A percentile compares a stretch with the other conserved stretches of the same genome.
Conservation (phyloP, 2,113 vertebrate species). For the Anthoscopus minutus region DNA sequence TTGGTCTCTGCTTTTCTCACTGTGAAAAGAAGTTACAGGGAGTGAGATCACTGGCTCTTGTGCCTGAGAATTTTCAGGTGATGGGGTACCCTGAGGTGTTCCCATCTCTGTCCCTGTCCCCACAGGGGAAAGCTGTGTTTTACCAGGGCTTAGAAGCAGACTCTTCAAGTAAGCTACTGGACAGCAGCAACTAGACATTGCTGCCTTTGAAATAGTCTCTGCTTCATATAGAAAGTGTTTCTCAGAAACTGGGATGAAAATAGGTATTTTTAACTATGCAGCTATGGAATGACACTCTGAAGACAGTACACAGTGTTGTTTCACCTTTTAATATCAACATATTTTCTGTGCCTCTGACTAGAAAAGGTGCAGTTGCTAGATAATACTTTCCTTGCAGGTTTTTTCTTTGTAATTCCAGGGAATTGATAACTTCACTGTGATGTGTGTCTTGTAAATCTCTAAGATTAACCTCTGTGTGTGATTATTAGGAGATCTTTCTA, state of each 20-base stretch:
- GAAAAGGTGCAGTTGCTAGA: background rate
- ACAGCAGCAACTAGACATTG: background rate
- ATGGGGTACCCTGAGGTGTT: background rate
- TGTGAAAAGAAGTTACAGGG: background rate
- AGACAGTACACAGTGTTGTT: background rate
- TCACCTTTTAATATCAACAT: background rate
- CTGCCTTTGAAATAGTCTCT: background rate
- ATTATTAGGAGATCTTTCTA: background rate
- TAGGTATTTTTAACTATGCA: background rate
- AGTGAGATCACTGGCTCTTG: background rate
- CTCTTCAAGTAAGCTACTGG: background rate
- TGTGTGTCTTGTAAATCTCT: background rate
- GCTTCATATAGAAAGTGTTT: background rate
- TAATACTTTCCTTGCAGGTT: background rate
- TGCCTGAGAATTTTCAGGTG: background rate
- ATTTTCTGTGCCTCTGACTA: no score
- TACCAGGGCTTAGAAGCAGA: background rate
- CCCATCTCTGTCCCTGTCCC: background rate
- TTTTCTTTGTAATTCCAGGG: background rate
- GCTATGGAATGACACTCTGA: background rate
- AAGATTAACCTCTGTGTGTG: background rate
- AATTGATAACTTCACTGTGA: background rate
- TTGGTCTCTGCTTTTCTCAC: background rate
- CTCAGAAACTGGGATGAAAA: slow-evolving; percentile 8
- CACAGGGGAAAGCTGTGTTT: background rate